Percentiles rank a stretch among this genome's conserved stretches.
Conservation (phyloP, 1,140 invertebrate species). For the Drosophila tropicalis region DNA sequence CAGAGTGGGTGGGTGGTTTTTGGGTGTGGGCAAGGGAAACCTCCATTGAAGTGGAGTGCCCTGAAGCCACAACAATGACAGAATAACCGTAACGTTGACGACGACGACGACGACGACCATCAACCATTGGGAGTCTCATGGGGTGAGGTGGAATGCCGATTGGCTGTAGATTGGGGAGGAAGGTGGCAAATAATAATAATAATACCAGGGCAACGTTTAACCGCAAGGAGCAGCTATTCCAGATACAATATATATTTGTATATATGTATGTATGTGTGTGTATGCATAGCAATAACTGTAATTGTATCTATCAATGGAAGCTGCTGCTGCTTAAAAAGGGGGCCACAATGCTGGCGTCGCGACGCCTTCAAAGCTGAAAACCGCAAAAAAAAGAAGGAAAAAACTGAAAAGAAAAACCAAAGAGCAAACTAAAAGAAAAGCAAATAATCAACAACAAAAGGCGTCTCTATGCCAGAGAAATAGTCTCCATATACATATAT, state of each 20-base stretch:
- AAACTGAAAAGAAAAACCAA: conserved; percentile 46
- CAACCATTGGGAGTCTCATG: not conserved
- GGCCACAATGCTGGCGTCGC: conserved; percentile 31
- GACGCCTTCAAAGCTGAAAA: conserved; percentile 56
- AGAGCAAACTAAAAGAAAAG: conserved; percentile 18
- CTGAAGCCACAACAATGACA: conserved; percentile 57
- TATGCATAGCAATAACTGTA: conserved; percentile 55
- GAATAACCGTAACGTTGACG: conserved; percentile 61
- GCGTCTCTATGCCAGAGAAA: conserved; percentile 42
- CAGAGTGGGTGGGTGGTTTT: conserved; percentile 5
- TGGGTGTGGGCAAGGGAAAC: not conserved
- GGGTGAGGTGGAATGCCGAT: not conserved
- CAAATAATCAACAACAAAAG: conserved; percentile 59
- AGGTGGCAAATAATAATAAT: not conserved
- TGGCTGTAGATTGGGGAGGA: conserved; percentile 21
- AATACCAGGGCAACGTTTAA: conserved; percentile 4
- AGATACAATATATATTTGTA: not conserved
- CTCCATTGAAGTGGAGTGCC: not conserved
- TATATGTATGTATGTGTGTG: too few species aligned
- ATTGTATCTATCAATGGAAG: conserved; percentile 68
- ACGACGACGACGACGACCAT: conserved; percentile 16
- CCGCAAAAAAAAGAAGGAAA: conserved; percentile 54
- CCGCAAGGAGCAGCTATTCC: conserved; percentile 34
- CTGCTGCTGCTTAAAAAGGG: conserved; percentile 40
- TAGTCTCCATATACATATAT: conserved; percentile 12